phyloP scores from a whole-genome alignment of 2,888 invertebrate species.

The Andrena hattorfiana region DNA sequence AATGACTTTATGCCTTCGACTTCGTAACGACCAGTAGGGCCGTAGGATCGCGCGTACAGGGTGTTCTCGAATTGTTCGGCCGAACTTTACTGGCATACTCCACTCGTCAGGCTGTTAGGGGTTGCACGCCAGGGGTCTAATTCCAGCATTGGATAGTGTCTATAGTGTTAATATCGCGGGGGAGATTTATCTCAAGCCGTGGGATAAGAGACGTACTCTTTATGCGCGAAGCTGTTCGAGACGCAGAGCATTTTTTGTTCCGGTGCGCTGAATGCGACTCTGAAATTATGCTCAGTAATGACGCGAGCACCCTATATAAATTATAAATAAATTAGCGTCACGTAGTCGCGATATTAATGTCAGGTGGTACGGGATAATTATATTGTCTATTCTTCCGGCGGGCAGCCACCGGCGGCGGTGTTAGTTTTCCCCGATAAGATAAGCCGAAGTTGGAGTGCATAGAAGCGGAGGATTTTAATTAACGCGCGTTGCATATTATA shows the following conservation, averaged over 20 bases:
- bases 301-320: background rate
- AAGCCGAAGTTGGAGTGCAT: slow-evolving; percentile 60
- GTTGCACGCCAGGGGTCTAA: too few species aligned
- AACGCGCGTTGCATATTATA: slow-evolving; percentile 57
- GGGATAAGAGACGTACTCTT: too few species aligned
- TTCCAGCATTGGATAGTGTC: too few species aligned
- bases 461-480: slow-evolving; percentile 63
- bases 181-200: too few species aligned
- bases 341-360: slow-evolving; percentile 50
- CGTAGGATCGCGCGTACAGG: background rate
- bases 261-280: background rate
- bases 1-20: slow-evolving; percentile 29
- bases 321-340: slow-evolving; percentile 49
- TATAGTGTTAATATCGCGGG: too few species aligned
- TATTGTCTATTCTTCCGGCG: slow-evolving; percentile 61
- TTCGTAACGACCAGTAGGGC: slow-evolving; percentile 20
- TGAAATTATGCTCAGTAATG: background rate
- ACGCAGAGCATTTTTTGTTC: too few species aligned
- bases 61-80: background rate
- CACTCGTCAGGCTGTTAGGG: too few species aligned
- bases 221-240: too few species aligned
- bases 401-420: slow-evolving; percentile 38
- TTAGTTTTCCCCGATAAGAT: slow-evolving; percentile 60
- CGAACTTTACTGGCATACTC: background rate
- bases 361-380: slow-evolving; percentile 51